Percentiles rank a stretch among this genome's conserved stretches.
Conservation (phyloP, 2,888 invertebrate species). For the Leucophenga montana region DNA sequence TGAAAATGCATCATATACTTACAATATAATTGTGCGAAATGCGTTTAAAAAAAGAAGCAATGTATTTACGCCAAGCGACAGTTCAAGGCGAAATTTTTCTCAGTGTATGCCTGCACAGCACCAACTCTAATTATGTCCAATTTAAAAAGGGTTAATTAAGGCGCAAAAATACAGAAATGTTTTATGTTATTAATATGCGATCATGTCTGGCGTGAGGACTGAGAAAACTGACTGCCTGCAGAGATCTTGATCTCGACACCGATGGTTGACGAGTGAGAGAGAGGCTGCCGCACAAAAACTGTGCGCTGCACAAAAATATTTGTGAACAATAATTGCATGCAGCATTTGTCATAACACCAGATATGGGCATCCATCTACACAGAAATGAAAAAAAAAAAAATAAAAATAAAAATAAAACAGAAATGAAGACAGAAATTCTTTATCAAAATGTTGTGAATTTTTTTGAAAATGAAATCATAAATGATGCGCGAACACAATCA, state of each 20-base stretch:
- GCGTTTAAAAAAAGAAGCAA: not conserved
- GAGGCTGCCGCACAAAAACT: constrained; percentile 26
- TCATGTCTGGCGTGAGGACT: constrained; percentile 46
- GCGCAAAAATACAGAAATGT: constrained; percentile 50
- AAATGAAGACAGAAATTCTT: constrained; percentile 19
- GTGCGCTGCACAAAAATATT: constrained; percentile 41
- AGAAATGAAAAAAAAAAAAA: constrained; percentile 8
- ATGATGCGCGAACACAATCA: constrained; percentile 43
- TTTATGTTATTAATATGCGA: constrained; percentile 66
- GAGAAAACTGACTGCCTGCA: constrained; percentile 52
- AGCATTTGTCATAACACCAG: constrained; percentile 68
- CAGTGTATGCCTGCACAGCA: constrained; percentile 42
- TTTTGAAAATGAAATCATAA: constrained; percentile 67
- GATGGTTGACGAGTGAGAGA: not conserved
- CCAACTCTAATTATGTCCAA: constrained; percentile 64
- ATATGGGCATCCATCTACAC: constrained; percentile 53
- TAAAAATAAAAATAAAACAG: no score
- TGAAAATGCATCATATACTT: constrained; percentile 37
- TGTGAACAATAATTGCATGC: constrained; percentile 61
- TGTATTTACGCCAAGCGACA: not conserved
- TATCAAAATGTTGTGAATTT: constrained; percentile 56
- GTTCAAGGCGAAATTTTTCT: constrained; percentile 33
- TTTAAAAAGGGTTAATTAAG: constrained; percentile 71
- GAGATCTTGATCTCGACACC: not conserved
- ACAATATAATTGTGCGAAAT: not conserved